Evolutionary conservation across 2,113 vertebrate genomes (phyloP), one percentile per base, ranked within the genome.

Genomic region (Polyodon spathula): DNA sequence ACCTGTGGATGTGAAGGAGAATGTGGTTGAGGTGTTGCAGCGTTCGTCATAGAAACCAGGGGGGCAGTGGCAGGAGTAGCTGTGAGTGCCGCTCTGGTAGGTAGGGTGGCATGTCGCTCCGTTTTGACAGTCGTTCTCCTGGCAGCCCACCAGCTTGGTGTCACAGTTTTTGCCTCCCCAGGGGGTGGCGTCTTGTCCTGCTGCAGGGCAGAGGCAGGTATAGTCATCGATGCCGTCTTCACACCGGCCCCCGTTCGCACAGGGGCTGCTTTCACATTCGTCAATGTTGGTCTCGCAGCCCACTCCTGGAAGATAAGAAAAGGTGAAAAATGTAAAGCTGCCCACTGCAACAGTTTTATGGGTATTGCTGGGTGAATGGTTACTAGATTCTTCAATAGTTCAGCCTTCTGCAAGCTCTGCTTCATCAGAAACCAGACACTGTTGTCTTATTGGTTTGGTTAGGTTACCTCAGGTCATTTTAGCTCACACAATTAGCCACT

Each of bases 121-220:
- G 2, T 84, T 86, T 5, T 90, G 85, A 75, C 96, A 98, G 52
- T 62, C 70, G 12, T 95, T 86, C 0, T 66, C 72, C 65, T 74
- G 73, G 71, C 95, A 97, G 54, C 94, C 96, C 0, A 74, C 76
- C 71, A 98, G 78, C 42, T 48, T 61, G 27, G 93, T 70, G 0
- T 92, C 88, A 61, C 96, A 98, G 83, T 93, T 79, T 5, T 5
- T 84, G 37, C 93, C 94, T 5, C 95, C 96, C 93, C 93, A 97
- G 0, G 80, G 55, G 6, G 78, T 71, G 46, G 71, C 78, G 41
- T 72, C 85, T 8, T 74, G 71, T 57, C 74, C 68, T 2, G 67
- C 64, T 61, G 50, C 42, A 0, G 79, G 82, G 74, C 96, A 98
- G 67, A 62, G 64, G 71, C 96, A 98, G 68, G 51, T 64, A 58